A percentile compares a stretch with the other conserved stretches of the same genome.
phyloP scores from a whole-genome alignment of 37 sponge, comb jelly and placozoan species.

The Theonella swinhoei region DNA sequence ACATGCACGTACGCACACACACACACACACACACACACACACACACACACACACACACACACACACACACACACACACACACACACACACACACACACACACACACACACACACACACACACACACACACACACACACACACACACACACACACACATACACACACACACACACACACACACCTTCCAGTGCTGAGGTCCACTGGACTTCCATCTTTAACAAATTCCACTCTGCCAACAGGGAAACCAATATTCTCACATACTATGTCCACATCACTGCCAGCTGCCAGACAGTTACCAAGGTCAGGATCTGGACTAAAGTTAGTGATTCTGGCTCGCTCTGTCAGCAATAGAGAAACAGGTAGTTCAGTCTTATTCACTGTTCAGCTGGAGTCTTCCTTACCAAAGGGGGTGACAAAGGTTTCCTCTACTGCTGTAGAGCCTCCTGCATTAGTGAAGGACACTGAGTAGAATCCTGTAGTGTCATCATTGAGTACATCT shows the following conservation, averaged over 20 bases:
- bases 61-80: no score
- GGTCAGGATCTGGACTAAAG: neutral
- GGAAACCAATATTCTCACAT: neutral
- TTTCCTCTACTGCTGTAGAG: neutral
- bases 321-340: neutral
- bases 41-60: slow-evolving; percentile 4
- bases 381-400: neutral
- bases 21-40: neutral
- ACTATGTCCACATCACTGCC: neutral
- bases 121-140: no score
- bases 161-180: no score
- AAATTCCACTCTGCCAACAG: neutral
- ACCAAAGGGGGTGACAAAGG: neutral
- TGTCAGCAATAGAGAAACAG: neutral
- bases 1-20: no score
- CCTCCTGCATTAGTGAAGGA: neutral
- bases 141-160: no score
- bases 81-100: no score
- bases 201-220: neutral
- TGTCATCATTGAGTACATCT: no score
- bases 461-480: no score
- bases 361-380: neutral
- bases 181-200: no score
- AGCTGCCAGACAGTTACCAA: neutral
- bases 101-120: no score